Conservation (phyloP, 2,113 vertebrate genomes). For the Calyptomena viridis region DNA sequence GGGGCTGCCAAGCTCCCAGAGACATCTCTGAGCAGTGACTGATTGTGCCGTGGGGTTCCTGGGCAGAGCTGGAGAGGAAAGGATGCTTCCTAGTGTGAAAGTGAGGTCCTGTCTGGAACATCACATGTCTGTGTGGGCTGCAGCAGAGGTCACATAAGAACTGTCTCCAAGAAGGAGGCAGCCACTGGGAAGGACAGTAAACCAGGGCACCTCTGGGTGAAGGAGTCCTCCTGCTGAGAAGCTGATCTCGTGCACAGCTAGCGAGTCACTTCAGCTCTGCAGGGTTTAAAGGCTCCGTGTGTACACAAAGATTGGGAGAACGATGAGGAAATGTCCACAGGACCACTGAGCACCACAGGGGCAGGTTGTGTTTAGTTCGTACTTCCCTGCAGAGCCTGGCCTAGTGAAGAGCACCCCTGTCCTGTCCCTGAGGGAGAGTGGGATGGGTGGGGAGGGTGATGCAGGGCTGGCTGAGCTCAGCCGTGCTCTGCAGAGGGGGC, state of each 20-base stretch:
- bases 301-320: background rate
- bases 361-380: background rate
- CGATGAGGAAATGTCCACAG: fast-evolving
- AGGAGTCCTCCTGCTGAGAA: background rate
- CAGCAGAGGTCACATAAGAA: background rate
- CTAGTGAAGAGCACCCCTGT: background rate
- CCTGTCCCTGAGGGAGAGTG: fast-evolving
- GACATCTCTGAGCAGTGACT: background rate
- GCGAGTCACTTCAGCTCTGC: background rate
- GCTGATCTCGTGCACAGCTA: background rate
- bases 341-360: too few relatives aligned
- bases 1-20: background rate
- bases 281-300: fast-evolving
- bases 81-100: background rate
- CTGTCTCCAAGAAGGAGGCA: background rate
- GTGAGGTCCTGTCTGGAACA: background rate
- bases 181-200: background rate
- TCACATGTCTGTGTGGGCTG: background rate
- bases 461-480: background rate
- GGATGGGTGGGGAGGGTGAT: too few relatives aligned
- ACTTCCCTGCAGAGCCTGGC: background rate
- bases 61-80: background rate
- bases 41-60: fast-evolving
- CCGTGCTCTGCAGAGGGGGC: background rate
- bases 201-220: background rate